These are phyloP conservation scores for Stenodema calcarata DNA, from an alignment of 2,888 invertebrate genomes.

Conservation along the genomic window DNA sequence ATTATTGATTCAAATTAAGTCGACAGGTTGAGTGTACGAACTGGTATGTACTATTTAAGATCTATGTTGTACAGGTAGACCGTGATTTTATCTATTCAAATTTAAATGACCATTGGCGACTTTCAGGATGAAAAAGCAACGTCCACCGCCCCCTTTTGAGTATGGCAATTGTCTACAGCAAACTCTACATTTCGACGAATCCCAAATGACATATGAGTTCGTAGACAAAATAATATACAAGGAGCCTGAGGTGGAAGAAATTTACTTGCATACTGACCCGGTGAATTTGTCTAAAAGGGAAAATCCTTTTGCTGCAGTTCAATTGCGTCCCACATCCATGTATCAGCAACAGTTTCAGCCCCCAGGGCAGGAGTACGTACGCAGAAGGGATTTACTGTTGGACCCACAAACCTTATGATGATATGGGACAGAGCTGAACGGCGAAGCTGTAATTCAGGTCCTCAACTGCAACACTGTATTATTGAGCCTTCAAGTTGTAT, in stretches of 20 bases:
- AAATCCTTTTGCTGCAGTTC: not conserved
- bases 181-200: not conserved
- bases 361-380: not conserved
- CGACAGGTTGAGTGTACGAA: too few relatives aligned
- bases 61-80: too few relatives aligned
- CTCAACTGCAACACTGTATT: not conserved
- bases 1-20: too few relatives aligned
- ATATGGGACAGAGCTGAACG: not conserved
- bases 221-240: not conserved
- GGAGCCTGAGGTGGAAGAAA: not conserved
- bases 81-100: not conserved
- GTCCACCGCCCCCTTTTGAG: not conserved
- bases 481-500: not conserved
- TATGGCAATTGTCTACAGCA: constrained; percentile 26
- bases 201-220: not conserved
- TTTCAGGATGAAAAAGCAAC: constrained; percentile 25
- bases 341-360: not conserved
- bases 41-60: too few relatives aligned
- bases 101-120: not conserved
- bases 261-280: not conserved
- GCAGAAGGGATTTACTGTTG: not conserved
- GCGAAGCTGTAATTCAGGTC: not conserved
- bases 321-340: not conserved
- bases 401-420: not conserved
- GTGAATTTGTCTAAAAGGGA: not conserved